Percentiles rank a stretch among this genome's conserved stretches.
Evolutionary conservation across 2,888 invertebrate genomes (phyloP).

Genomic region (Tenthredo livida): DNA sequence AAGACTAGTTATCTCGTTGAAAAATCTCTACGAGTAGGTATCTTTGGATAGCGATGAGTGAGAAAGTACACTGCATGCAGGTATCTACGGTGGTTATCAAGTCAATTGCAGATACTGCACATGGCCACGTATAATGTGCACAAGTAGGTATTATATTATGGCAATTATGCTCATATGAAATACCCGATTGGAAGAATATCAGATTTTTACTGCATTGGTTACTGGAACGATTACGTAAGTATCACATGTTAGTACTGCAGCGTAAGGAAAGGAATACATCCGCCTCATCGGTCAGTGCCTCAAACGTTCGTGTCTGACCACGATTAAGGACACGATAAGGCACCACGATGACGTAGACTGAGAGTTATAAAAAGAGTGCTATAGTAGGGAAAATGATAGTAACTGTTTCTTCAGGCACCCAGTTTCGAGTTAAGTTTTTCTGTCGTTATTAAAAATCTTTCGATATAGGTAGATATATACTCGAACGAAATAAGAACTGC

Average conservation of each 20-base stretch:
- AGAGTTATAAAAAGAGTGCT: not conserved
- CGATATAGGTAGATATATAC: no score
- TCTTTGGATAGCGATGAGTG: not conserved
- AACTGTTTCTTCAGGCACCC: not conserved
- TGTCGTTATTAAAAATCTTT: not conserved
- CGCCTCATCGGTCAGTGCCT: constrained; percentile 6
- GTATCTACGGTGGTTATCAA: not conserved
- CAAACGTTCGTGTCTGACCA: not conserved
- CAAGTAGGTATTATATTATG: no score
- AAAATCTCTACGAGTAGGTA: not conserved
- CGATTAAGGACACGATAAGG: not conserved
- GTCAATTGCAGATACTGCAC: not conserved
- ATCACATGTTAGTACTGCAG: not conserved
- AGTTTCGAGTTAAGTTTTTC: not conserved
- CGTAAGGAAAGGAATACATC: not conserved
- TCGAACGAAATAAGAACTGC: not conserved
- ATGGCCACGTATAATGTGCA: no score
- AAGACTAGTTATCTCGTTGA: not conserved
- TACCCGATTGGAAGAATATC: not conserved
- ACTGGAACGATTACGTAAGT: not conserved
- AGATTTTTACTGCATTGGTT: not conserved
- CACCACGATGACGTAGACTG: not conserved
- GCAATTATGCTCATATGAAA: no score
- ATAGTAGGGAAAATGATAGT: not conserved
- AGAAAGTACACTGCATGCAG: not conserved